Evolutionary conservation across 2,113 vertebrate genomes (phyloP).

Genomic region (Pandion haliaetus): DNA sequence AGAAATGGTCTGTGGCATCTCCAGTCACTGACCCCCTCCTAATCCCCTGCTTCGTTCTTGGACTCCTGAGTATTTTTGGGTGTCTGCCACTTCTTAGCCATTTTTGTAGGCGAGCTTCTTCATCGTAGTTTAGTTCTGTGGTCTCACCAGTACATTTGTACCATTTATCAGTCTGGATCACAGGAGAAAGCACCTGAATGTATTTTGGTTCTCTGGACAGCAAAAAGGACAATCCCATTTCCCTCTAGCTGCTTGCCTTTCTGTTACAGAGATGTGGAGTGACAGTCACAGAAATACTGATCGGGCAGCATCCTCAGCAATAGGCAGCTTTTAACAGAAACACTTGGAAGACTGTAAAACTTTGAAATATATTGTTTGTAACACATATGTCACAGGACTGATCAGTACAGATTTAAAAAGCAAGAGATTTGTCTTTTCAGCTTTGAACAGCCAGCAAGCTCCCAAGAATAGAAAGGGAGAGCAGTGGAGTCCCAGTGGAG

Average conservation of each 20-base stretch:
- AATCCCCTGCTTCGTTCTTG: not conserved
- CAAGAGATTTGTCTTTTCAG: not conserved
- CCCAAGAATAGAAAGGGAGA: not conserved
- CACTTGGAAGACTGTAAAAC: not conserved
- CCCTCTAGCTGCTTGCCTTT: not conserved
- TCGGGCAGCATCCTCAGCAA: not conserved
- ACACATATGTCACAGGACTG: fast-evolving
- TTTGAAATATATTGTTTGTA: not conserved
- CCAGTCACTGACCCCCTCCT: not conserved
- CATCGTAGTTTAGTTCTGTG: not conserved
- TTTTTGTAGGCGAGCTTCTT: not conserved
- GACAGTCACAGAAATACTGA: not conserved
- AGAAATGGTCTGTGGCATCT: not conserved
- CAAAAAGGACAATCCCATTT: not conserved
- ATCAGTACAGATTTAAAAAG: not conserved
- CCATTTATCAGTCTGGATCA: not conserved
- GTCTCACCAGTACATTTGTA: not conserved
- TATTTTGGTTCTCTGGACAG: not conserved
- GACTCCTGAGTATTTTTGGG: not conserved
- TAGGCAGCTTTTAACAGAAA: not conserved
- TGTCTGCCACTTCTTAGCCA: not conserved
- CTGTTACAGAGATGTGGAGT: not conserved
- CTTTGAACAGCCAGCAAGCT: not conserved
- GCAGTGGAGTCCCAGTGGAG: not conserved
- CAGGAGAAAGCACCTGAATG: not conserved